Evolutionary conservation across 2,888 invertebrate genomes (phyloP).

Genomic region (Nomada fucata): DNA sequence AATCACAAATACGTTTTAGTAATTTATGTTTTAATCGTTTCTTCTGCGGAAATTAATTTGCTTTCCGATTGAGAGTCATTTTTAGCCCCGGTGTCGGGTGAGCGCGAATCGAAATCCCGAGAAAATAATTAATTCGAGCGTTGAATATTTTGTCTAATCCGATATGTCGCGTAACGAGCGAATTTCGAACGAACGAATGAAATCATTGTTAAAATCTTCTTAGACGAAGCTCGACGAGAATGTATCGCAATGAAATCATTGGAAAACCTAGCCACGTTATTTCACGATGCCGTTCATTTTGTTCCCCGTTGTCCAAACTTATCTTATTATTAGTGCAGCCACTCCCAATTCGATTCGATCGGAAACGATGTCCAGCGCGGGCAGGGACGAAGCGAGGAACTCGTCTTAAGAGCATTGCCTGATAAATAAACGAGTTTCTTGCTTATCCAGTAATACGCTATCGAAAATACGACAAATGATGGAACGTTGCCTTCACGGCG

Average conservation of each 20-base stretch:
- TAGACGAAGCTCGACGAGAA: too few species aligned
- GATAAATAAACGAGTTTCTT: conserved; percentile 79
- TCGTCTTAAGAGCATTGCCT: conserved; percentile 79
- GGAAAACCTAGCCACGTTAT: not conserved
- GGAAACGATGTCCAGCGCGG: conserved; percentile 10
- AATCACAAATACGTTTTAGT: conserved; percentile 12
- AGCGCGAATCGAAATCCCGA: not conserved
- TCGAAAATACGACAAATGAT: conserved; percentile 64
- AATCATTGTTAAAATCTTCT: not conserved
- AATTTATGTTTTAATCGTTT: conserved; percentile 11
- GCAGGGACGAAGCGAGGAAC: conserved; percentile 3
- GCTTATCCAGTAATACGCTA: conserved; percentile 62
- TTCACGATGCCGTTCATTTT: conserved; percentile 31
- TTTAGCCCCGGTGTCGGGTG: not conserved
- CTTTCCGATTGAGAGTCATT: conserved; percentile 15
- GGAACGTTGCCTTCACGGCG: conserved; percentile 64
- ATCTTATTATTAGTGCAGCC: conserved; percentile 51
- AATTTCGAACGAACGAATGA: not conserved
- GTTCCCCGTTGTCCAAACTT: conserved; percentile 54
- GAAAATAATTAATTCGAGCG: conserved; percentile 14
- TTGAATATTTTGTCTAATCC: too few species aligned
- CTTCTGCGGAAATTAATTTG: conserved; percentile 23
- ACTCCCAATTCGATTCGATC: conserved; percentile 66
- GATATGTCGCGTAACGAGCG: not conserved
- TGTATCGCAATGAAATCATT: too few species aligned